These are phyloP conservation scores for Diorhabda elongata DNA, from an alignment of 1,140 invertebrate species.

Conservation along the genomic window DNA sequence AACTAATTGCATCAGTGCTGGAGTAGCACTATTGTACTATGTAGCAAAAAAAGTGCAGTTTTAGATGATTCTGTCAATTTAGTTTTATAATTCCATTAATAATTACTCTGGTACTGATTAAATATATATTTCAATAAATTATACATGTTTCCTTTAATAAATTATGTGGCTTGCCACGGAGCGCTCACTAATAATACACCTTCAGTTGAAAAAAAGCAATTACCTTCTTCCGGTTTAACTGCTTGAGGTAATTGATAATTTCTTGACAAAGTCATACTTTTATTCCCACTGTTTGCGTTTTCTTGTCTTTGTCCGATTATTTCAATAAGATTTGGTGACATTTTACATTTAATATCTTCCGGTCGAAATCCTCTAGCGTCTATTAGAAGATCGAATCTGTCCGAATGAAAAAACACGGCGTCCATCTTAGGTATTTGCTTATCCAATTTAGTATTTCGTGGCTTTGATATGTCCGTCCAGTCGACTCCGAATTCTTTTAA, in stretches of 20 bases:
- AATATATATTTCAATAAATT: too few relatives aligned
- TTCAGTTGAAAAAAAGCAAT: constrained; percentile 32
- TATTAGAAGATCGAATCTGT: constrained; percentile 28
- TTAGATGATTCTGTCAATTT: too few relatives aligned
- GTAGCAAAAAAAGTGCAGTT: too few relatives aligned
- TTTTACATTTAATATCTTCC: constrained; percentile 33
- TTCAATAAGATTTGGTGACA: constrained; percentile 27
- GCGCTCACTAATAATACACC: constrained; percentile 33
- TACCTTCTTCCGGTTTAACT: constrained; percentile 27
- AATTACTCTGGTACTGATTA: too few relatives aligned
- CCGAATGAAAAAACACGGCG: constrained; percentile 22
- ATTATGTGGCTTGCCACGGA: constrained; percentile 28
- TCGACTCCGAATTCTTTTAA: constrained; percentile 11
- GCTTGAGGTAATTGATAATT: constrained; percentile 34
- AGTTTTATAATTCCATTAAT: too few relatives aligned
- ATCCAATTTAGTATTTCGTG: background rate
- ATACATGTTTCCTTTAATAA: background rate
- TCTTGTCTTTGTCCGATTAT: constrained; percentile 29
- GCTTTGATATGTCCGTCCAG: background rate
- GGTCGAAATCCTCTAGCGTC: constrained; percentile 34
- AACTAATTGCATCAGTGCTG: too few relatives aligned
- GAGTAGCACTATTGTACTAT: too few relatives aligned
- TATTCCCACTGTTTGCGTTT: constrained; percentile 16
- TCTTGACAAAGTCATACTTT: constrained; percentile 27
- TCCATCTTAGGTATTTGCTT: constrained; percentile 17